Conservation (phyloP, 2,888 invertebrate species). For the Erannis defoliaria region DNA sequence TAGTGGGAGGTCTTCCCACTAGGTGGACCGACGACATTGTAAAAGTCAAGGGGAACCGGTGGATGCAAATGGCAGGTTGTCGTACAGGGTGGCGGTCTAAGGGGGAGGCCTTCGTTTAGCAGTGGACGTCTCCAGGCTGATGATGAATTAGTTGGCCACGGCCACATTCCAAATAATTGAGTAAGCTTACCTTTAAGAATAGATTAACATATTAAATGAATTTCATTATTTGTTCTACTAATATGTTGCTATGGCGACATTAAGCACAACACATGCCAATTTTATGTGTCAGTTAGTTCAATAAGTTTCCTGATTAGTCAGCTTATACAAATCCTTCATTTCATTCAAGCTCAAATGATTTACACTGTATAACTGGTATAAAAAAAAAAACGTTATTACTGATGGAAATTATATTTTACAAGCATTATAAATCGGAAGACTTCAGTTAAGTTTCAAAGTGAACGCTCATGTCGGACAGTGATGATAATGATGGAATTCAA, state of each 20-base stretch:
- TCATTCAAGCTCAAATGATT: neutral
- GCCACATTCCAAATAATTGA: slow-evolving; percentile 40
- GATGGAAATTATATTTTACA: slow-evolving; percentile 9
- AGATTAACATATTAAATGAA: slow-evolving; percentile 31
- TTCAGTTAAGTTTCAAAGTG: slow-evolving; percentile 26
- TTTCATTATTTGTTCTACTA: slow-evolving; percentile 19
- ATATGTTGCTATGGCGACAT: slow-evolving; percentile 59
- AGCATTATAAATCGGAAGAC: slow-evolving; percentile 18
- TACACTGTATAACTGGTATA: neutral
- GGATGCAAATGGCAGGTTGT: no score
- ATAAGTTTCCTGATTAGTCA: slow-evolving; percentile 14
- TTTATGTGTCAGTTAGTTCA: slow-evolving; percentile 23
- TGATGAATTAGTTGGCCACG: no score
- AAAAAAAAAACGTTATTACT: neutral
- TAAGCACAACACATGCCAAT: slow-evolving; percentile 49
- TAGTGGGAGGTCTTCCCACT: no score
- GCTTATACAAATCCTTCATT: neutral
- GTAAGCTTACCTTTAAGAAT: slow-evolving; percentile 22
- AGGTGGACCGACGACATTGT: no score
- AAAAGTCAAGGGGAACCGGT: no score
- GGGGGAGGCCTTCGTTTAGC: no score
- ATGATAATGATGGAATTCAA: slow-evolving; percentile 87
- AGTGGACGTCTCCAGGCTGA: no score
- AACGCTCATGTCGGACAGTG: slow-evolving; percentile 88
- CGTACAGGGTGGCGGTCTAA: no score